phyloP scores from a whole-genome alignment of 1,140 invertebrate genomes.

The Drosophila ambigua region DNA sequence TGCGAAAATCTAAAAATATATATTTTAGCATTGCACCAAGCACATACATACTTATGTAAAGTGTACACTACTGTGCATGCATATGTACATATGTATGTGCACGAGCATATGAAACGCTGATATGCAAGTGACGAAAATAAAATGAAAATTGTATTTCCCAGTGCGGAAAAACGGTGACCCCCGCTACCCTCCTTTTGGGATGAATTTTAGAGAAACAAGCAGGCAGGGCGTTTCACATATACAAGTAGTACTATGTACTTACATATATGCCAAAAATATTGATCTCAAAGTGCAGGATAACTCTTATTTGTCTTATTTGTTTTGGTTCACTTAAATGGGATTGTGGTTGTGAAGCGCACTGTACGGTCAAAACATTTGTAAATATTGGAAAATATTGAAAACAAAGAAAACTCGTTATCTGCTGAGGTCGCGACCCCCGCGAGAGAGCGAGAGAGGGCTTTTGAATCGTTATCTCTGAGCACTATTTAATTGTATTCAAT shows the following conservation, averaged over 20 bases:
- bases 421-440: slow-evolving; percentile 33
- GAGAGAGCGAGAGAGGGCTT: slow-evolving; percentile 6
- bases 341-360: background rate
- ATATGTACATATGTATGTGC: slow-evolving; percentile 1
- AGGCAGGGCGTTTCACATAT: too few relatives aligned
- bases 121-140: slow-evolving; percentile 57
- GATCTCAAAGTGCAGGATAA: too few relatives aligned
- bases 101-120: slow-evolving; percentile 39
- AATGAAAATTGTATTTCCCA: slow-evolving; percentile 22
- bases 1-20: slow-evolving; percentile 56
- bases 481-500: slow-evolving; percentile 44
- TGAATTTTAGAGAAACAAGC: background rate
- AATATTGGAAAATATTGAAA: slow-evolving; percentile 47
- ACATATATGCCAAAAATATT: too few relatives aligned
- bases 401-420: slow-evolving; percentile 50
- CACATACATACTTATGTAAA: slow-evolving; percentile 7
- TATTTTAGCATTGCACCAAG: slow-evolving; percentile 38
- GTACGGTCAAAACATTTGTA: slow-evolving; percentile 7
- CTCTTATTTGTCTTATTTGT: too few relatives aligned
- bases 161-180: slow-evolving; percentile 8
- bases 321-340: too few relatives aligned
- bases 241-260: too few relatives aligned
- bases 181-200: background rate
- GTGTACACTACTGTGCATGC: background rate
- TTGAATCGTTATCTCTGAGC: slow-evolving; percentile 21